phyloP scores from a whole-genome alignment of 2,113 vertebrate genomes.

The Hylia prasina region DNA sequence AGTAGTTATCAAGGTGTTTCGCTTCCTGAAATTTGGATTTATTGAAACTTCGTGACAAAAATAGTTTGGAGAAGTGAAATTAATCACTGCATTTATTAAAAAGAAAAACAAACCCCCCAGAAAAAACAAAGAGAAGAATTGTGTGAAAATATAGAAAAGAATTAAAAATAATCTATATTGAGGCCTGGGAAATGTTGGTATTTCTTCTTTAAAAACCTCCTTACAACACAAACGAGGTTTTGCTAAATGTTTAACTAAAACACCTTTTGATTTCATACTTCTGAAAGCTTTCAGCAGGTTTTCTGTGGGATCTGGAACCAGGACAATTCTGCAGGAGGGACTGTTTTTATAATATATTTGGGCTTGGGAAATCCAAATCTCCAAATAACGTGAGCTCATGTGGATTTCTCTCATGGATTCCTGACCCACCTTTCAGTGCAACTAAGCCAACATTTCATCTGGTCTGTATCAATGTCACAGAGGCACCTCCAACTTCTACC shows the following conservation, averaged over 20 bases:
- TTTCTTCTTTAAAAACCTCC: not conserved
- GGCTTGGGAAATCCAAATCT: not conserved
- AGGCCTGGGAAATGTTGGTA: not conserved
- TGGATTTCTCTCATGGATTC: conserved; percentile 16
- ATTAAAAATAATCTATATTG: not conserved
- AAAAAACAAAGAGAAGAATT: not conserved
- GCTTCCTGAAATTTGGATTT: not conserved
- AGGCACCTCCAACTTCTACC: not conserved
- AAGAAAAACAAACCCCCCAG: not conserved
- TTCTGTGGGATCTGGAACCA: conserved; percentile 19
- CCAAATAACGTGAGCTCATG: not conserved
- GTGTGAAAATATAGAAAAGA: not conserved
- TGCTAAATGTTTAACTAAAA: not conserved
- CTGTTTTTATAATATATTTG: not conserved
- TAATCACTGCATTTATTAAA: not conserved
- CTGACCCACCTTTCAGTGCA: not conserved
- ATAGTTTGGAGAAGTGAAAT: not conserved
- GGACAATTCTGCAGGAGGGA: conserved; percentile 11
- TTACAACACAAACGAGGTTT: not conserved
- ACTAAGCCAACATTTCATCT: not conserved
- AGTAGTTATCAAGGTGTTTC: not conserved
- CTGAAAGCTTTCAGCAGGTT: not conserved
- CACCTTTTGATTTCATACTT: not conserved
- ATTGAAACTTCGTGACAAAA: not conserved
- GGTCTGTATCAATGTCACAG: conserved; percentile 8